These are phyloP conservation scores for Beaufortia kweichowensis DNA, from an alignment of 2,113 vertebrate species.

Conservation along the genomic window DNA sequence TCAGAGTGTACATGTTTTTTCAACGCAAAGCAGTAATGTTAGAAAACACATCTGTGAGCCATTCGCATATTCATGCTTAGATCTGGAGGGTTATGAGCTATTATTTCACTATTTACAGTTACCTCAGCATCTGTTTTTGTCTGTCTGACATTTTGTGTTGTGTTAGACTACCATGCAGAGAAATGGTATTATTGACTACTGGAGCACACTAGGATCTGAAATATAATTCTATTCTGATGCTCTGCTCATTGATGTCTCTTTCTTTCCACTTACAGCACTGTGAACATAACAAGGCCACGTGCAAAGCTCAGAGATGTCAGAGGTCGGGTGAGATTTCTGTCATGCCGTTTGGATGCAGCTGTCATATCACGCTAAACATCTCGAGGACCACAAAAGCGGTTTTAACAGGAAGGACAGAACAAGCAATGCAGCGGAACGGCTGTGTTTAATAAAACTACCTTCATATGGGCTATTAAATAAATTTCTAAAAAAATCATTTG, in stretches of 20 bases:
- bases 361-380: conserved; percentile 38
- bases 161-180: conserved; percentile 66
- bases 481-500: conserved; percentile 45
- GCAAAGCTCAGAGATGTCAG: conserved; percentile 42
- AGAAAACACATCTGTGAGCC: conserved; percentile 38
- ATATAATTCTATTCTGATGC: background rate
- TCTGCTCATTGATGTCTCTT: background rate
- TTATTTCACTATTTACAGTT: conserved; percentile 69
- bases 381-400: conserved; percentile 60
- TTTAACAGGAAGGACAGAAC: conserved; percentile 47
- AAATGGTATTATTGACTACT: conserved; percentile 55
- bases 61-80: conserved; percentile 58
- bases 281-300: conserved; percentile 42
- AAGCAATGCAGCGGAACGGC: conserved; percentile 46
- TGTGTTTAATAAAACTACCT: conserved; percentile 18
- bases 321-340: conserved; percentile 12
- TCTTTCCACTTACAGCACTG: conserved; percentile 45
- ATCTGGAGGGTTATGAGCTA: conserved; percentile 40
- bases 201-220: conserved; percentile 17
- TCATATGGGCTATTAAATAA: conserved; percentile 35
- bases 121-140: conserved; percentile 48
- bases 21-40: conserved; percentile 48
- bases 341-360: conserved; percentile 45
- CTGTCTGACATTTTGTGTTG: conserved; percentile 36
- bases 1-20: conserved; percentile 27